Evolutionary conservation across 2,113 vertebrate genomes (phyloP), one percentile per base, ranked within the genome.

Genomic region (Zeus faber): DNA sequence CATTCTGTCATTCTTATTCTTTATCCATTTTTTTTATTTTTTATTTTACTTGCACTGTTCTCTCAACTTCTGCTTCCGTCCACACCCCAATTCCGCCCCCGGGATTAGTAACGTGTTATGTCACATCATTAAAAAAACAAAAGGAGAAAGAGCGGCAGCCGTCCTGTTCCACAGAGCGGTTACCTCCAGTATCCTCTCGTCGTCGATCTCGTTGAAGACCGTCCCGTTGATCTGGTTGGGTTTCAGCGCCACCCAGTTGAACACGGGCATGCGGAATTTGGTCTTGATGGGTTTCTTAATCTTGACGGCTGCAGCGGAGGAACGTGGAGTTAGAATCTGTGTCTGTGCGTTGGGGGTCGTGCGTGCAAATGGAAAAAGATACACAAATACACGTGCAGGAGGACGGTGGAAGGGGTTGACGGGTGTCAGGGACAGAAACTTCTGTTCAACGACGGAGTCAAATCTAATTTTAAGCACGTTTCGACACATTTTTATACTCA

Each of bases 281-380:
- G 96, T 98, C 89, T 98, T 98, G 82, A 99, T 98, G 39, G 96
- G 95, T 43, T 98, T 98, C 89, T 99, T 99, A 76, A 99, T 99
- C 20, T 96, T 93, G 81, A 99, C 95, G 69, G 95, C 96, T 98
- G 58, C n/a, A 55, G 80, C 22, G 65, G 1, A 0, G 74, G 20
- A 63, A 50, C 70, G 33, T 63, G 5, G 21, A 27, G 64, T 82
- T 56, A 82, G 37, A 1, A 0, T 44, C 13, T 0, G 7, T 5
- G 11, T 47, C 6, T 26, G n/a, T 4, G 2, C 14, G 8, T 25
- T 18, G 46, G 33, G 26, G 51, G 14, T 29, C 11, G 33, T 14
- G 33, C 13, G 11, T 8, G 13, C 33, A 14, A 9, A 10, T 37
- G 33, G 11, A 44, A 9, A 20, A 17, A 45, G 16, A 18, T 3